phyloP scores from a whole-genome alignment of 1,140 invertebrate species.

The Bilobella aurantiaca region DNA sequence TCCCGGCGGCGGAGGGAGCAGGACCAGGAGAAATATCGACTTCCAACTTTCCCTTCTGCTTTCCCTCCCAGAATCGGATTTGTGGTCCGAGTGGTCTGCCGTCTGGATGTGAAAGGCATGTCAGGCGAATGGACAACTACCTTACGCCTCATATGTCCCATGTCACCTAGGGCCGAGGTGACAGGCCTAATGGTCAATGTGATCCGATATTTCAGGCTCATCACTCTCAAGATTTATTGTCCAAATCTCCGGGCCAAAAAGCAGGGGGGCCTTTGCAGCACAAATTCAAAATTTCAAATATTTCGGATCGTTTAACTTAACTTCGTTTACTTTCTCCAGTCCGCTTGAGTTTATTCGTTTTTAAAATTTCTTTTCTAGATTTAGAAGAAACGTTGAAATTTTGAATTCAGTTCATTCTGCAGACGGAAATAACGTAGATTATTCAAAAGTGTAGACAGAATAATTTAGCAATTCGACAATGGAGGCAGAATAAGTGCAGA shows the following conservation, averaged over 20 bases:
- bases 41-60: background rate
- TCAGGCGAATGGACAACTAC: too few relatives aligned
- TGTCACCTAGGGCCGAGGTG: background rate
- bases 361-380: too few relatives aligned
- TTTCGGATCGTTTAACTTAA: background rate
- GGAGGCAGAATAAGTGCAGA: too few relatives aligned
- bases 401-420: too few relatives aligned
- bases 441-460: too few relatives aligned
- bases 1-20: background rate
- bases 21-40: background rate
- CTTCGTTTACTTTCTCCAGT: too few relatives aligned
- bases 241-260: background rate
- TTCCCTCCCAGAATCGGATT: background rate
- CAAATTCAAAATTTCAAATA: background rate
- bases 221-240: background rate
- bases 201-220: background rate
- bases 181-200: background rate
- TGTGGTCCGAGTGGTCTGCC: background rate
- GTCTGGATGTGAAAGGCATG: background rate
- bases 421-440: too few relatives aligned
- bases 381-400: too few relatives aligned
- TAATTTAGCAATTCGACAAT: too few relatives aligned
- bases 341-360: too few relatives aligned
- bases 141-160: background rate
- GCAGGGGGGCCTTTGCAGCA: background rate